phyloP scores from a whole-genome alignment of 1,140 invertebrate genomes.

The Musca vetustissima region DNA sequence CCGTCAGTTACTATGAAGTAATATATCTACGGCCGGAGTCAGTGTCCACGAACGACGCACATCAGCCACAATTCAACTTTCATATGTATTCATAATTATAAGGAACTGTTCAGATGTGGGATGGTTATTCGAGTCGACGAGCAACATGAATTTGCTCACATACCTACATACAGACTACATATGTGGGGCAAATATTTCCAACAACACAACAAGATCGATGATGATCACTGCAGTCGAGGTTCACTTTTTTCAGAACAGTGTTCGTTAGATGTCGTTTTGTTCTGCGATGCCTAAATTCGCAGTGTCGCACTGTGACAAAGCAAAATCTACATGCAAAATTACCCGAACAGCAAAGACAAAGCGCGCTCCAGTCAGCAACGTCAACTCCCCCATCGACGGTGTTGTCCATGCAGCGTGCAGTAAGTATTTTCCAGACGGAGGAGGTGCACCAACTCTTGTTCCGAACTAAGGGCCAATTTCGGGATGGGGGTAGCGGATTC shows the following conservation, averaged over 20 bases:
- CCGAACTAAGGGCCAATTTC: conserved; percentile 24
- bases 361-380: neutral
- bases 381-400: conserved; percentile 7
- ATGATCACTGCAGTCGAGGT: neutral
- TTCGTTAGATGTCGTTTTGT: neutral
- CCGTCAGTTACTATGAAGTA: too few species aligned
- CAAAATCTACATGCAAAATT: neutral
- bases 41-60: neutral
- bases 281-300: too few species aligned
- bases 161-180: neutral
- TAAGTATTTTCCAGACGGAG: conserved; percentile 35
- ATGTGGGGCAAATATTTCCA: neutral
- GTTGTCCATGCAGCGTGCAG: neutral
- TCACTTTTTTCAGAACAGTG: neutral
- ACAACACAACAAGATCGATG: conserved; percentile 7
- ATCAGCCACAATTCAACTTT: too few species aligned
- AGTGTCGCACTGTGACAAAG: conserved; percentile 10
- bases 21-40: too few species aligned
- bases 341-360: neutral
- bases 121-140: too few species aligned
- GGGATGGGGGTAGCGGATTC: neutral
- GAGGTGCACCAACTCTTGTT: conserved; percentile 45
- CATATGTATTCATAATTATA: too few species aligned
- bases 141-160: neutral
- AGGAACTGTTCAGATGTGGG: too few species aligned